Evolutionary conservation across 2,888 invertebrate species (phyloP).

Genomic region (Exocentrus adspersus): DNA sequence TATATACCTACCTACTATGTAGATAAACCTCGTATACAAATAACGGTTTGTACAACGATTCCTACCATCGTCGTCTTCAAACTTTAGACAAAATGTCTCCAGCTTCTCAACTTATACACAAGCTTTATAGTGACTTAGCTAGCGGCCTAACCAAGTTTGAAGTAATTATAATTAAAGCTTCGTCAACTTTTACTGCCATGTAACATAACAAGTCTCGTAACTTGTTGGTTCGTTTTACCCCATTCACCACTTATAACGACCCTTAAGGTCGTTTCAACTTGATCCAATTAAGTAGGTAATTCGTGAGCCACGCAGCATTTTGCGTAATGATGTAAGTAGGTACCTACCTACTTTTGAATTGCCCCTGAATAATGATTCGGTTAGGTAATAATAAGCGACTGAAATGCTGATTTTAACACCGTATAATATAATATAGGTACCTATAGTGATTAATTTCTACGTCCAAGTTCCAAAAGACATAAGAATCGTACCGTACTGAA

Average conservation of each 20-base stretch:
- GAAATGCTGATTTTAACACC: no score
- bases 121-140: neutral
- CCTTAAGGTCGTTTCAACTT: neutral
- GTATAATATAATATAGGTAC: no score
- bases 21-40: no score
- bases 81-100: no score
- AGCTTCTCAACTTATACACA: neutral
- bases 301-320: neutral
- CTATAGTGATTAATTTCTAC: no score
- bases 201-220: neutral
- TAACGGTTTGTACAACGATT: no score
- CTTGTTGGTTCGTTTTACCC: neutral
- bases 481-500: no score
- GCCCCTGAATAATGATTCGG: neutral
- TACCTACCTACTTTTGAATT: neutral
- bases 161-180: neutral
- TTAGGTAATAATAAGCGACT: neutral
- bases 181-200: neutral
- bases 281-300: neutral
- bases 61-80: no score
- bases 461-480: no score
- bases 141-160: neutral
- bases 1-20: no score
- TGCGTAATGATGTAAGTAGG: neutral
- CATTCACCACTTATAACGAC: neutral